Base-by-base conservation (phyloP, 2,797 vertebrate genomes). In the Lepus oiostolus region DNA sequence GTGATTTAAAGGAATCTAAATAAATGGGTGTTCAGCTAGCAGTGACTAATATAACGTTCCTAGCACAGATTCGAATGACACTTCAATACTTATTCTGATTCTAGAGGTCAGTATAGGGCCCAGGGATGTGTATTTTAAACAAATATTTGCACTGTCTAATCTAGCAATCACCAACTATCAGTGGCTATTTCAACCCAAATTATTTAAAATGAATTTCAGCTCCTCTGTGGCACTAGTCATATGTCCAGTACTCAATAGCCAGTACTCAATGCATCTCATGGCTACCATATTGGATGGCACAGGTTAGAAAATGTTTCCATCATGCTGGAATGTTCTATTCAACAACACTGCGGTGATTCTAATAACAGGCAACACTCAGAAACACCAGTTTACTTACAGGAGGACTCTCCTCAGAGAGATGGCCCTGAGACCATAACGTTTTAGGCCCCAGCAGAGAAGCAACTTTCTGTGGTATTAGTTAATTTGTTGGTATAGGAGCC, bases 351-450 rank as follows among this genome's bases (percentile, higher is more conserved):
- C 21, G 32, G 72, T 75, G 63, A 79, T 93, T 92, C 28, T 86
- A 95, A 52, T 79, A 88, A 58, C 28, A 80, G 19, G 1, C 7
- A 83, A 75, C 85, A 74, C 21, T 75, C 24, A 30, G 19, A 84
- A 90, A 90, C 14, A 72, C 35, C 75, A 28, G 19, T 96, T 71
- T 85, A 91, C 96, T 92, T 86, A 83, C 32, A 96, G 84, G 62
- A 88, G 50, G 35, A 38, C 16, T 65, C 12, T 80, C 17, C 21
- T 74, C 26, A 85, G 67, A 83, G 42, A 75, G 47, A 88, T 28
- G 9, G 9, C 24, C 17, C 38, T 65, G 32, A 87, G 50, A 10
- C 5, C 3, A 2, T 62, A 38, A 88, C 63, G 26, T 71, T 94
- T 93, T 68, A n/a, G 32, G 21, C 4, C 70, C 47, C 47, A 89